A percentile compares a stretch with the other conserved stretches of the same genome.
Conservation (phyloP, 2,888 invertebrate genomes). For the Spicauda simplicius region DNA sequence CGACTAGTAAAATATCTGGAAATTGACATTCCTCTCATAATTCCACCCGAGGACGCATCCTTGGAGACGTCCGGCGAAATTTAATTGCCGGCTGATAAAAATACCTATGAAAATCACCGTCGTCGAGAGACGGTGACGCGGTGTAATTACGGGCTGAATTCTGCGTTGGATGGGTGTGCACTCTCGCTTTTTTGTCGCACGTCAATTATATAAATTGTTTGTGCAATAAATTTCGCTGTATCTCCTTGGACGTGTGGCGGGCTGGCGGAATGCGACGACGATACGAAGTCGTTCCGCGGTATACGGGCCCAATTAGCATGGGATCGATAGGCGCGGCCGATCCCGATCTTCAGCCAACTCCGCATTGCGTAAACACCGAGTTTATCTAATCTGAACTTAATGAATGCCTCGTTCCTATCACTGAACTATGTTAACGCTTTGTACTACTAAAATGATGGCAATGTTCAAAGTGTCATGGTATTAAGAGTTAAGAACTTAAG, state of each 20-base stretch:
- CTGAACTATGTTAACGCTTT: constrained; percentile 50
- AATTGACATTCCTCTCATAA: constrained; percentile 83
- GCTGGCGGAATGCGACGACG: constrained; percentile 67
- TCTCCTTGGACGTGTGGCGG: constrained; percentile 72
- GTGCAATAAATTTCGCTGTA: constrained; percentile 84
- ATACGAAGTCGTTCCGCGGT: constrained; percentile 59
- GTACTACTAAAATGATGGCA: constrained; percentile 23
- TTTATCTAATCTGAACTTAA: constrained; percentile 79
- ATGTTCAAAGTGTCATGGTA: constrained; percentile 1
- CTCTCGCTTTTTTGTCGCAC: constrained; percentile 80
- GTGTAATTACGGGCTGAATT: constrained; percentile 74
- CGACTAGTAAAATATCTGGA: constrained; percentile 79
- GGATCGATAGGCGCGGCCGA: constrained; percentile 80
- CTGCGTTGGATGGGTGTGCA: constrained; percentile 73
- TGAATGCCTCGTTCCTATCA: constrained; percentile 71
- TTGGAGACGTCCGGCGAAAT: constrained; percentile 68
- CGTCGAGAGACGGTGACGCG: constrained; percentile 59
- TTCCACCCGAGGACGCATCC: constrained; percentile 76
- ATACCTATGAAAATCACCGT: constrained; percentile 68
- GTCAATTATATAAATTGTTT: constrained; percentile 84
- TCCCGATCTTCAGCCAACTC: constrained; percentile 76
- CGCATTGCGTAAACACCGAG: constrained; percentile 69
- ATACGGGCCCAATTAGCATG: constrained; percentile 81
- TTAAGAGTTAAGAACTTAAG: background rate
- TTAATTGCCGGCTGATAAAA: constrained; percentile 68